Conservation (phyloP, 2,888 invertebrate species). For the Oscheius sp. region DNA sequence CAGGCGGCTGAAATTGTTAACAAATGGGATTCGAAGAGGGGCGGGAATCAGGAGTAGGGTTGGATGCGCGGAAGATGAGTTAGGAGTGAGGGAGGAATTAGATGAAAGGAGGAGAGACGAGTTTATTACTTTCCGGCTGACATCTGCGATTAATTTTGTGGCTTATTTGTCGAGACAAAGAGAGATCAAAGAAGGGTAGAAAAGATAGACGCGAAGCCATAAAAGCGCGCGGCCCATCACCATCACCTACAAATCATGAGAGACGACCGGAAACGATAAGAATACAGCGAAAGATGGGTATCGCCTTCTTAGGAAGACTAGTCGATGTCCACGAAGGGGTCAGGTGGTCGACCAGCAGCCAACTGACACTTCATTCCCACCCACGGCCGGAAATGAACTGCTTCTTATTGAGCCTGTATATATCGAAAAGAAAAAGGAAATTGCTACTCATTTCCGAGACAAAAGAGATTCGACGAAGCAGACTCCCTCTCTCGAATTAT, state of each 20-base stretch:
- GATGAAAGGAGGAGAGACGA: not conserved
- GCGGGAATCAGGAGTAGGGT: not conserved
- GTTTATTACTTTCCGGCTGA: not conserved
- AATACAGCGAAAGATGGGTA: not conserved
- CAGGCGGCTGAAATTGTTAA: conserved; percentile 21
- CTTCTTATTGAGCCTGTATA: no score
- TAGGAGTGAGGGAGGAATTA: not conserved
- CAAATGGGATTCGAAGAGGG: conserved; percentile 20
- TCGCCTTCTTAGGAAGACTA: no score
- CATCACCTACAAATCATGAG: conserved; percentile 30
- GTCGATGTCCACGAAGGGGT: no score
- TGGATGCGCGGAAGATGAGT: not conserved
- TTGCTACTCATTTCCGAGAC: no score
- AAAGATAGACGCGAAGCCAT: conserved; percentile 23
- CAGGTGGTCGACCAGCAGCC: no score
- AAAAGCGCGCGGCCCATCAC: conserved; percentile 29
- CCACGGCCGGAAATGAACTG: no score
- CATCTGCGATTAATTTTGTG: conserved; percentile 18
- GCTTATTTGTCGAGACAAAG: not conserved
- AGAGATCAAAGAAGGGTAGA: not conserved
- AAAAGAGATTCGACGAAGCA: no score
- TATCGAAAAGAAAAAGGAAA: no score
- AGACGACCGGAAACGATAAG: conserved; percentile 28
- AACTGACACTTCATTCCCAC: no score
- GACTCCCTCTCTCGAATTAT: no score